Evolutionary conservation across 1,140 invertebrate genomes (phyloP), one percentile per base, ranked within the genome.

Genomic region (Ceratitis capitata): DNA sequence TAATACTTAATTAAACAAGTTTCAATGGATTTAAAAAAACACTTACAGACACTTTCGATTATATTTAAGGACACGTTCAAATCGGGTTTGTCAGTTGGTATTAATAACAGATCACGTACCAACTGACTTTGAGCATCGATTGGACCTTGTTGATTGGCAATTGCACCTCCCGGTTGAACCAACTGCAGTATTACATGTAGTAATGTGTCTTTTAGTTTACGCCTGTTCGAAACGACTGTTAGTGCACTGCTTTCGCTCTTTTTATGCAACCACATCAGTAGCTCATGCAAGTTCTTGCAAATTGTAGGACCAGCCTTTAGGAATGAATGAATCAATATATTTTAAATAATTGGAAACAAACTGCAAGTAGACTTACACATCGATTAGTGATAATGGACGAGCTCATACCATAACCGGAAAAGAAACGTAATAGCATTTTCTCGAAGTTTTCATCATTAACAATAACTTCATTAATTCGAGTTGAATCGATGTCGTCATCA

Each of bases 91-190:
- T 93, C 92, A 88, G 95, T 96, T 86, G 95, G 94, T 56, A 96
- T 92, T 89, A 94, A 93, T 0, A 95, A 89, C 42, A 96, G 90
- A 35, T 95, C 94, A 19, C 95, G 94, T 53, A 97, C 92, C 61
- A 97, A 92, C 88, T 95, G 95, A 88, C 94, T 95, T 89, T 97
- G 96, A 1, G 95, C 96, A 93, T 97, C 97, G 9, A 97, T 92
- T 19, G 96, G 96, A n/a, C 96, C 96, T 86, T 95, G 94, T 85
- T 94, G 93, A 39, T 93, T 93, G 35, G 94, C 93, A 26, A 97
- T 94, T 7, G 96, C 94, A 32, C 96, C 96, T 14, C 94, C 93
- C 7, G 95, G 94, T 88, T 95, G 94, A 2, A 95, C 93, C n/a
- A 97, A 90, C 87, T 95, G 94, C 86, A 96, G 94, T 3, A 97